A percentile compares a stretch with the other conserved stretches of the same genome.
phyloP scores from a whole-genome alignment of 2,113 vertebrate genomes.

The Leucoraja erinaceus region DNA sequence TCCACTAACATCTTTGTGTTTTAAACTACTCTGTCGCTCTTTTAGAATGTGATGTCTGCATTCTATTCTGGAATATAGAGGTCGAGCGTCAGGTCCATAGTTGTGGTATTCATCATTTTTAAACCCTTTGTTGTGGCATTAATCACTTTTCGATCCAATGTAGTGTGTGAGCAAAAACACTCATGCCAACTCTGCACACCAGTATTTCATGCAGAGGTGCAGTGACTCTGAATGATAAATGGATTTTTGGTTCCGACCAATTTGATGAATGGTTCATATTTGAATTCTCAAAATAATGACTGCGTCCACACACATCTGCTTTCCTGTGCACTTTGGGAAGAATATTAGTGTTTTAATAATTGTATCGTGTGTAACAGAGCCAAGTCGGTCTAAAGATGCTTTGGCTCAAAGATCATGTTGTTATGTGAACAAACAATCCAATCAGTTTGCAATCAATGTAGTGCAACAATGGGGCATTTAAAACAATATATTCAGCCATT shows the following conservation, averaged over 20 bases:
- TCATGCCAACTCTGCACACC: background rate
- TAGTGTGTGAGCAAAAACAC: constrained; percentile 10
- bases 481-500: background rate
- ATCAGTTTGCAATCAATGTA: constrained; percentile 17
- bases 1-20: constrained; percentile 14
- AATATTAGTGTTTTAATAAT: background rate
- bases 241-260: background rate
- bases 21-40: constrained; percentile 9
- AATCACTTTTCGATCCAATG: constrained; percentile 1
- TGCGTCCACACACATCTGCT: background rate
- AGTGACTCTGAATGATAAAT: constrained; percentile 26
- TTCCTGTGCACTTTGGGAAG: background rate
- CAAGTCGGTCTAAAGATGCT: background rate
- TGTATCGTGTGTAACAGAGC: background rate
- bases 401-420: background rate
- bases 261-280: constrained; percentile 17
- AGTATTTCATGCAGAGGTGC: constrained; percentile 12
- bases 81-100: background rate
- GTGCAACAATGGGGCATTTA: background rate
- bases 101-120: constrained; percentile 26
- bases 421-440: background rate
- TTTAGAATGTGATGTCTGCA: background rate
- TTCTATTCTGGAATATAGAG: constrained; percentile 23
- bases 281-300: constrained; percentile 16
- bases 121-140: background rate